Conservation (phyloP, 2,797 vertebrate species). For the Salmo trutta region DNA sequence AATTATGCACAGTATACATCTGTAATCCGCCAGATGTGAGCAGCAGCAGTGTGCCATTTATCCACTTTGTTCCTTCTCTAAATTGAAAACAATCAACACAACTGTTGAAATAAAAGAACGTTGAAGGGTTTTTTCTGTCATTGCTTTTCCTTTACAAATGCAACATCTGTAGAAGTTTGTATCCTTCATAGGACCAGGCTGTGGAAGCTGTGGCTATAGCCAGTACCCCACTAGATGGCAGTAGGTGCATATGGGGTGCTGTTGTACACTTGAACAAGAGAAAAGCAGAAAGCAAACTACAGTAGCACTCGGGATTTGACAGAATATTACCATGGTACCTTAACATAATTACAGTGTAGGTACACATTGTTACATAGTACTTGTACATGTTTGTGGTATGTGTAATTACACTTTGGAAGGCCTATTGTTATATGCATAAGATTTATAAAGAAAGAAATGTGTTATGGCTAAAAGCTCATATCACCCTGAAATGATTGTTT, state of each 20-base stretch:
- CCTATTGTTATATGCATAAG: neutral
- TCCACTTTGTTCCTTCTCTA: neutral
- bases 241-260: slow-evolving; percentile 27
- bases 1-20: slow-evolving; percentile 92
- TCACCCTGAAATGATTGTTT: neutral
- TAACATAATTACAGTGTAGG: neutral
- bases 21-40: slow-evolving; percentile 88
- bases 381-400: too few relatives aligned
- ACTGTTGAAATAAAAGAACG: slow-evolving; percentile 1
- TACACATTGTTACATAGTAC: neutral
- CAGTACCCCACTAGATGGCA: slow-evolving; percentile 62
- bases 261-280: neutral
- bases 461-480: too few relatives aligned
- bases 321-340: neutral
- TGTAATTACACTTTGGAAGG: neutral
- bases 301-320: neutral
- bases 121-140: neutral
- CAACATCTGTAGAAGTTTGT: neutral
- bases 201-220: neutral
- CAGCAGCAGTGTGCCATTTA: slow-evolving; percentile 24
- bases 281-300: neutral
- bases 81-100: neutral
- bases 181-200: neutral
- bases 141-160: neutral
- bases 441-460: too few relatives aligned